phyloP scores from a whole-genome alignment of 2,797 vertebrate species.

The Neomorphus geoffroyi region DNA sequence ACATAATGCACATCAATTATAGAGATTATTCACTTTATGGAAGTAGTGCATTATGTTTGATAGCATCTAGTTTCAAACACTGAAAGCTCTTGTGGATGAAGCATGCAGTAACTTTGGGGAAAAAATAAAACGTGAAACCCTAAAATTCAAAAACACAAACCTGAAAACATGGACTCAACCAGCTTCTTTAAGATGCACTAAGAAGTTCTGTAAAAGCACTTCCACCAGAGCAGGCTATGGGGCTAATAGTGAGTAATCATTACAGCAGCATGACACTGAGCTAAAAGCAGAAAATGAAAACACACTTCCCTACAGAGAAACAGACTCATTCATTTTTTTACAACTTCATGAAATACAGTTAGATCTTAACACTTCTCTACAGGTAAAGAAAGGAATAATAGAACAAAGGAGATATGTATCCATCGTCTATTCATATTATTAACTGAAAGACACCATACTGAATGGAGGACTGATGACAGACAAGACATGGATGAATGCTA shows the following conservation, averaged over 20 bases:
- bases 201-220: not conserved
- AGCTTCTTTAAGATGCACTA: not conserved
- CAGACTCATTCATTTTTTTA: not conserved
- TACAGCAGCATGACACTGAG: not conserved
- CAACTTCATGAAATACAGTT: not conserved
- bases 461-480: not conserved
- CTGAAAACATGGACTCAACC: not conserved
- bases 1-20: slow-evolving; percentile 3
- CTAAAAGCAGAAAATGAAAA: not conserved
- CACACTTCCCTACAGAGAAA: not conserved
- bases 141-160: not conserved
- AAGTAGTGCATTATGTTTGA: not conserved
- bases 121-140: not conserved
- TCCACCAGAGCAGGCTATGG: not conserved
- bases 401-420: not conserved
- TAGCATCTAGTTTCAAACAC: not conserved
- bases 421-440: not conserved
- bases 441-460: not conserved
- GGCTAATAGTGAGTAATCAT: not conserved
- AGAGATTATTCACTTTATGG: not conserved
- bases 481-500: not conserved
- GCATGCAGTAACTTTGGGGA: fast-evolving
- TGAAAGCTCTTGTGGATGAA: not conserved
- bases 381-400: not conserved
- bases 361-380: not conserved